phyloP scores from a whole-genome alignment of 2,113 vertebrate genomes.

The Labeo rohita region DNA sequence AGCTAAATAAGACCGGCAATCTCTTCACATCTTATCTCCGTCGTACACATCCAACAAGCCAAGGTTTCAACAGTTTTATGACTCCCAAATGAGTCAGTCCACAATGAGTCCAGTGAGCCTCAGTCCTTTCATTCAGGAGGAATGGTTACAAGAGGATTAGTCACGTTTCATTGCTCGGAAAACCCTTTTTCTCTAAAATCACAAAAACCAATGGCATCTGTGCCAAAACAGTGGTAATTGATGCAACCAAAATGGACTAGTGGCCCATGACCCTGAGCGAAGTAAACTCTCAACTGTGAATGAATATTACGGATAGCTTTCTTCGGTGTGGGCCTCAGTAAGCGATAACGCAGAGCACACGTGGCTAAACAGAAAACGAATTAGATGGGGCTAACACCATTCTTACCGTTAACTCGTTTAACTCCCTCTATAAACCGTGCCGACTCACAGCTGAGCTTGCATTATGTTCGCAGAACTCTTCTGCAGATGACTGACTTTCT shows the following conservation, averaged over 20 bases:
- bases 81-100: constrained; percentile 14
- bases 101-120: neutral
- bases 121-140: constrained; percentile 1
- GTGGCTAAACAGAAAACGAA: constrained; percentile 25
- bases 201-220: neutral
- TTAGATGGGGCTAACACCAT: constrained; percentile 18
- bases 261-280: neutral
- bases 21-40: constrained; percentile 44
- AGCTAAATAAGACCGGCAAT: constrained; percentile 45
- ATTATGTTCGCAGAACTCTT: neutral
- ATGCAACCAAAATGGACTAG: neutral
- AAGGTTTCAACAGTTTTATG: constrained; percentile 1
- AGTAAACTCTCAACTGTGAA: neutral
- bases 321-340: constrained; percentile 2
- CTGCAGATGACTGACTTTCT: constrained; percentile 27
- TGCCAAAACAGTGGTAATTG: constrained; percentile 14
- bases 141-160: constrained; percentile 22
- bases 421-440: neutral
- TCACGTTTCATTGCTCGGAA: neutral
- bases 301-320: constrained; percentile 35
- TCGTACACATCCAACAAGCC: constrained; percentile 49
- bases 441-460: constrained; percentile 33
- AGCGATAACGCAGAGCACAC: constrained; percentile 38
- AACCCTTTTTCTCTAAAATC: neutral
- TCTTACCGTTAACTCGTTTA: neutral